Evolutionary conservation across 2,888 invertebrate species (phyloP), one percentile per base, ranked within the genome.

Genomic region (Eilema caniola): DNA sequence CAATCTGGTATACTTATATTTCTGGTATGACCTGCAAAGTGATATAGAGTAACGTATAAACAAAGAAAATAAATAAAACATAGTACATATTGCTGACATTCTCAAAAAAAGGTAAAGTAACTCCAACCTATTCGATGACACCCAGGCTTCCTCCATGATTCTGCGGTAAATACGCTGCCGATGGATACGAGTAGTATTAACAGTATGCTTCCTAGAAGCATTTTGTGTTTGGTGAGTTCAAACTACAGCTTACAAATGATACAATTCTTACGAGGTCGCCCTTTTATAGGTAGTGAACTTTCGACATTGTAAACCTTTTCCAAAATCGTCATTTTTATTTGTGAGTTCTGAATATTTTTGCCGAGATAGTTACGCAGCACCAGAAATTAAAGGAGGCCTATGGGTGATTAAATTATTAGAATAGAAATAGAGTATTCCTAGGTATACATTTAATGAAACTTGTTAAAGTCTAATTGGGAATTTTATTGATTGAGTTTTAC

Each of bases 1-100:
- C 98, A 98, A 84, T 97, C 97, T 8, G 98, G 97, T 86, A 98
- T 98, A 80, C 96, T 97, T 79, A 98, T 97, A 84, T 96, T 97
- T 73, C 98, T 95, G 0, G 98, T 98, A 90, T 98, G 97, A 68
- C 97, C 98, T 98, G 85, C 12, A 83, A 83, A 71, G 20, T n/a
- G n/a, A 53, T 53, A 62, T 64, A 71, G 57, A 25, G 23, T 62
- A 64, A 62, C 31, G 28, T 59, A 41, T 23, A n/a, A 16, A 60
- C 4, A 28, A 5, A 24, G 14, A 47, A 16, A 4, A 33, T 33
- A 57, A 8, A 2, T n/a, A 12, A 37, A 37, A 16, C 59, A 37
- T 2, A 5, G 23, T 62, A 16, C 7, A n/a, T 47, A 10, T 16
- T 16, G 14, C 56, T 33, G 0, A 16, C 1, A 12, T 53, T 10